These are phyloP conservation scores for Chrysodeixis includens DNA, from an alignment of 2,888 invertebrate species.

Conservation along the genomic window DNA sequence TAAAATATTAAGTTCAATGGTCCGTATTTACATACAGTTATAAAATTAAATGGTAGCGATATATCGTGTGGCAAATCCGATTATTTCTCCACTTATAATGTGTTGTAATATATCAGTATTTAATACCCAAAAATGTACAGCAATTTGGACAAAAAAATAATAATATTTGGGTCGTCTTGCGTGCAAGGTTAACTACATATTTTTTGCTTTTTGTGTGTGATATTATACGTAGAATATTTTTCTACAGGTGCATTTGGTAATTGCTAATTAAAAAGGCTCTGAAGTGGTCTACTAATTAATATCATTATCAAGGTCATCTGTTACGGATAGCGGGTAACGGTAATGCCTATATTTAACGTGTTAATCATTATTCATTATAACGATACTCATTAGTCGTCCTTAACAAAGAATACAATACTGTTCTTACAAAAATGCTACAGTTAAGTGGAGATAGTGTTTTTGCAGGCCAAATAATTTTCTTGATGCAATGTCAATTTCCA, in stretches of 20 bases:
- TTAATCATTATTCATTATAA: not conserved
- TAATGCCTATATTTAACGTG: not conserved
- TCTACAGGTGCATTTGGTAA: not conserved
- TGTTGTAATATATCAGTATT: constrained; percentile 4
- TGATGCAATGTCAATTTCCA: too few species aligned
- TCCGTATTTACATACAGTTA: not conserved
- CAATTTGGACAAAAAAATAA: not conserved
- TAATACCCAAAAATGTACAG: not conserved
- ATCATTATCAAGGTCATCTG: constrained; percentile 2
- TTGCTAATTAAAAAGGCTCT: not conserved
- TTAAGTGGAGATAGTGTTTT: too few species aligned
- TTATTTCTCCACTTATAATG: not conserved
- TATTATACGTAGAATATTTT: not conserved
- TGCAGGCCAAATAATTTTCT: too few species aligned
- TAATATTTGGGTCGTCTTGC: not conserved
- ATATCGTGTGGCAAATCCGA: not conserved
- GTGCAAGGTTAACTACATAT: constrained; percentile 4
- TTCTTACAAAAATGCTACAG: too few species aligned
- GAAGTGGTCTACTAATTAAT: not conserved
- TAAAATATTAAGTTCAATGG: not conserved
- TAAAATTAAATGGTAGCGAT: not conserved
- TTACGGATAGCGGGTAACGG: not conserved
- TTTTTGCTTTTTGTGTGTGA: not conserved
- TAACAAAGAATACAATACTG: too few species aligned
- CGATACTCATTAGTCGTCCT: too few species aligned